These are phyloP conservation scores for Dryas iulia DNA, from an alignment of 1,140 invertebrate species.

Conservation along the genomic window DNA sequence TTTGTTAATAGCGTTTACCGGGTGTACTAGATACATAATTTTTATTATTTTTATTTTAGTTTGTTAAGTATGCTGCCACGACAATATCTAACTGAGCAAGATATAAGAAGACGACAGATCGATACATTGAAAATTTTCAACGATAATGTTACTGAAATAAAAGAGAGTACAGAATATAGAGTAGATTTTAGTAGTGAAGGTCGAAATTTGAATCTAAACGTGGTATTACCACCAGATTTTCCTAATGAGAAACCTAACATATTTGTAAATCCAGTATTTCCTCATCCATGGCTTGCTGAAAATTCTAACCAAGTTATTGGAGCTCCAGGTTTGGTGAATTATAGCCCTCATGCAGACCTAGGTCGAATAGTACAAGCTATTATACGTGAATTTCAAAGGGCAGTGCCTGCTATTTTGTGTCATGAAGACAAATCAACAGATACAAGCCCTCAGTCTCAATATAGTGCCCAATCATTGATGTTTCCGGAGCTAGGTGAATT, in stretches of 20 bases:
- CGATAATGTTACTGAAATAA: slow-evolving; percentile 85
- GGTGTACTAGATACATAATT: neutral
- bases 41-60: neutral
- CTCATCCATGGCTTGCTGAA: slow-evolving; percentile 85
- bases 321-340: slow-evolving; percentile 88
- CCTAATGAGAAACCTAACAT: slow-evolving; percentile 87
- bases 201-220: slow-evolving; percentile 83
- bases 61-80: slow-evolving; percentile 49
- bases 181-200: slow-evolving; percentile 84
- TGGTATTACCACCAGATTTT: slow-evolving; percentile 85
- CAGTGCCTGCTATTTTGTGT: slow-evolving; percentile 49
- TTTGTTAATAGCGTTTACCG: neutral
- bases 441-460: slow-evolving; percentile 51
- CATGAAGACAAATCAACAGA: slow-evolving; percentile 53
- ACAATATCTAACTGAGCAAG: slow-evolving; percentile 67
- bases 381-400: slow-evolving; percentile 87
- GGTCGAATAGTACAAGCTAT: slow-evolving; percentile 89
- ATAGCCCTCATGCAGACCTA: slow-evolving; percentile 87
- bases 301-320: slow-evolving; percentile 83
- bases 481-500: slow-evolving; percentile 85
- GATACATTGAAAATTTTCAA: slow-evolving; percentile 88
- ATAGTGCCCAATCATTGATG: slow-evolving; percentile 46
- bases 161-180: slow-evolving; percentile 85
- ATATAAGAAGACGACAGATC: slow-evolving; percentile 83
- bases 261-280: slow-evolving; percentile 83